Evolutionary conservation across 2,888 invertebrate genomes (phyloP).

Genomic region (Acleris cristana): DNA sequence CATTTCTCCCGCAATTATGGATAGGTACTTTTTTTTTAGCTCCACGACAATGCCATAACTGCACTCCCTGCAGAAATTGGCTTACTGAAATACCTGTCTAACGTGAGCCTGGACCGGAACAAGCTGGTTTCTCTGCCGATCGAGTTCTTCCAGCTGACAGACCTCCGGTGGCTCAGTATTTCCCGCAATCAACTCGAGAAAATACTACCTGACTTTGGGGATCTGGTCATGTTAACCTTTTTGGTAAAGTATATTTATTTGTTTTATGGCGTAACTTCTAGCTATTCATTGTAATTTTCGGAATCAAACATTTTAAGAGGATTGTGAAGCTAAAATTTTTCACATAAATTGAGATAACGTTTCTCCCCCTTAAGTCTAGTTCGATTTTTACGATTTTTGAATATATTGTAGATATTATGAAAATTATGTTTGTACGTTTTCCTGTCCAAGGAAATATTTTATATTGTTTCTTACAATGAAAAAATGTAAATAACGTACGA

Average conservation of each 20-base stretch:
- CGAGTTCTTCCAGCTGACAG: constrained; percentile 87
- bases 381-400: too few species aligned
- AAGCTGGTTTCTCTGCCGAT: constrained; percentile 85
- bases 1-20: too few species aligned
- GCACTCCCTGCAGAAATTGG: constrained; percentile 89
- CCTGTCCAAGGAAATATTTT: too few species aligned
- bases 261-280: background rate
- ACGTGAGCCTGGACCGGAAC: constrained; percentile 88
- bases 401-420: too few species aligned
- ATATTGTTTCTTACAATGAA: too few species aligned
- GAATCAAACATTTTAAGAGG: too few species aligned
- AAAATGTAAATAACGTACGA: too few species aligned
- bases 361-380: too few species aligned
- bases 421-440: too few species aligned
- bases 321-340: too few species aligned
- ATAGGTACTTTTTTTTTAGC: constrained; percentile 79
- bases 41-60: constrained; percentile 92
- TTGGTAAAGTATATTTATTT: constrained; percentile 61
- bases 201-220: constrained; percentile 89
- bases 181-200: constrained; percentile 89
- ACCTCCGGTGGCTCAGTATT: constrained; percentile 88
- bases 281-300: background rate
- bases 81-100: constrained; percentile 86
- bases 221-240: constrained; percentile 88
- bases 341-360: too few species aligned